Conservation (phyloP, 2,113 vertebrate species). For the Axis porcinus region DNA sequence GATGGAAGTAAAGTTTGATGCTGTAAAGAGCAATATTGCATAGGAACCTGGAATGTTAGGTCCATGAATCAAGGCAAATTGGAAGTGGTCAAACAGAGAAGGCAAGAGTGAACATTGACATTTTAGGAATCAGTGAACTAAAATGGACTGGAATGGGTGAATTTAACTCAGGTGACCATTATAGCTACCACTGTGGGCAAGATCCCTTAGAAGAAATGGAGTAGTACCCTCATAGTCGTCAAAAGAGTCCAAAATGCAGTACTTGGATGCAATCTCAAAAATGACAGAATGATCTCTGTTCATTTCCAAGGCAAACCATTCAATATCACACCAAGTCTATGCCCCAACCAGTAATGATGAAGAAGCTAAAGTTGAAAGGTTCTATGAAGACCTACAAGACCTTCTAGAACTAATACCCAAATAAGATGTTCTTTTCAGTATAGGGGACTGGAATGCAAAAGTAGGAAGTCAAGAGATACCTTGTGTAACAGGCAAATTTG, state of each 20-base stretch:
- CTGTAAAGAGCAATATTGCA: neutral
- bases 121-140: neutral
- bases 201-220: neutral
- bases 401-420: neutral
- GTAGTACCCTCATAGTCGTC: neutral
- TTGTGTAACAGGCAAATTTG: neutral
- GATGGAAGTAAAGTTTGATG: neutral
- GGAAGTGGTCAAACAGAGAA: neutral
- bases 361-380: accelerated
- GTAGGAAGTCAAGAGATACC: neutral
- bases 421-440: neutral
- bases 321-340: neutral
- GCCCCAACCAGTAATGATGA: neutral
- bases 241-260: neutral
- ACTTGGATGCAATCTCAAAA: neutral
- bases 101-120: neutral
- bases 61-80: neutral
- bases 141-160: neutral
- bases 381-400: neutral
- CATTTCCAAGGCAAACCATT: neutral
- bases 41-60: neutral
- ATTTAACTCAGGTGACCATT: neutral
- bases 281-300: neutral
- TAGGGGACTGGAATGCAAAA: neutral
- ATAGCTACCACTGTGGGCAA: neutral